A percentile compares a stretch with the other conserved stretches of the same genome.
Conservation (phyloP, 2,888 invertebrate species). For the Eudasyphora cyanicolor region DNA sequence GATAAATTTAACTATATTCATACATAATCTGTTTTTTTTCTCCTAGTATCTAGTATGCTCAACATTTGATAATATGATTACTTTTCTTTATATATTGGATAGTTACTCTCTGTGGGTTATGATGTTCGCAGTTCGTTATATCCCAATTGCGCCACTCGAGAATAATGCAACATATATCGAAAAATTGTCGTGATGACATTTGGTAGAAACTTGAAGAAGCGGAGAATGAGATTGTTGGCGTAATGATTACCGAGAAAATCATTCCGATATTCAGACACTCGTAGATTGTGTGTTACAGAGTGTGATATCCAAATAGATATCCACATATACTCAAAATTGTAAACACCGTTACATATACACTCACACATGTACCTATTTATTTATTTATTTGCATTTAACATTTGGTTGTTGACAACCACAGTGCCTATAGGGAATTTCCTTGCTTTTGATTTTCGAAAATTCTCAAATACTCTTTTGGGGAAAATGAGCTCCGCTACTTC, state of each 20-base stretch:
- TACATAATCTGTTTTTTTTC: no score
- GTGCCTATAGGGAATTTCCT: slow-evolving; percentile 41
- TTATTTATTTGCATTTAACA: slow-evolving; percentile 42
- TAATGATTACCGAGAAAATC: neutral
- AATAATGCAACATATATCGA: no score
- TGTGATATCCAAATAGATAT: no score
- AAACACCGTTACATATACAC: neutral
- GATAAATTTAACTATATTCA: no score
- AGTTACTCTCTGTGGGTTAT: no score
- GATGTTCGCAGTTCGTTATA: no score
- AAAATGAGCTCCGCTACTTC: neutral
- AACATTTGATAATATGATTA: no score
- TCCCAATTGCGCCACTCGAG: no score
- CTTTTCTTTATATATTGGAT: no score
- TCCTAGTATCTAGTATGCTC: no score
- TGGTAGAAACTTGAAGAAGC: neutral
- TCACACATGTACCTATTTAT: neutral
- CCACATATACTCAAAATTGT: no score
- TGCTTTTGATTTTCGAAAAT: slow-evolving; percentile 43
- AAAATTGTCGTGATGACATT: neutral
- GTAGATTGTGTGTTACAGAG: no score
- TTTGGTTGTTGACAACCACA: slow-evolving; percentile 52
- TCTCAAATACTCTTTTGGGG: slow-evolving; percentile 29
- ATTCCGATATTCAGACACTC: neutral
- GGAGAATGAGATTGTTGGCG: neutral